Conservation (phyloP, 1,140 invertebrate species). For the Bombus balteatus region DNA sequence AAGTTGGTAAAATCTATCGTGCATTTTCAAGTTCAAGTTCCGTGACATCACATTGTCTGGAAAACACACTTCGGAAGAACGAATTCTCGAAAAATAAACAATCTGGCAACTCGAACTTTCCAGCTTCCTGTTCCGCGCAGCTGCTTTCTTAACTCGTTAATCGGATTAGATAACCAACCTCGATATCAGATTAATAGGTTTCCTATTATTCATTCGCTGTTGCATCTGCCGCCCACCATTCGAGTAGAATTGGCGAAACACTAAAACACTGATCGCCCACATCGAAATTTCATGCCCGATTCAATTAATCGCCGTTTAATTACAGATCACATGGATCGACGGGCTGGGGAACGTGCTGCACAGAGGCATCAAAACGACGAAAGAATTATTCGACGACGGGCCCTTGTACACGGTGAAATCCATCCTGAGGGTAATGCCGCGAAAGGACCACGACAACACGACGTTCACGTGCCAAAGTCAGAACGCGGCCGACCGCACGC, state of each 20-base stretch:
- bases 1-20: not conserved
- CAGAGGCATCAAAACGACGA: constrained; percentile 88
- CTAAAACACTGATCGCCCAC: not conserved
- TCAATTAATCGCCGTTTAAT: constrained; percentile 63
- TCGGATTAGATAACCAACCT: not conserved
- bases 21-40: not conserved
- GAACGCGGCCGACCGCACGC: constrained; percentile 91
- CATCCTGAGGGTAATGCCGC: constrained; percentile 92
- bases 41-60: not conserved
- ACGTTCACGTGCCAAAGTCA: constrained; percentile 95
- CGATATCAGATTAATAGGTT: not conserved
- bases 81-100: not conserved
- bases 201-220: not conserved
- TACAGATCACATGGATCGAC: constrained; percentile 96
- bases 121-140: not conserved
- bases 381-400: constrained; percentile 89
- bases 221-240: not conserved
- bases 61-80: not conserved
- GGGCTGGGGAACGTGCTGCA: constrained; percentile 91
- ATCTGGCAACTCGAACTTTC: not conserved
- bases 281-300: not conserved
- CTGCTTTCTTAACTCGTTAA: not conserved
- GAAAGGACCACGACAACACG: constrained; percentile 94
- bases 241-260: not conserved
- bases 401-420: constrained; percentile 92